These are phyloP conservation scores for Thymelicus lineola DNA, from an alignment of 2,888 invertebrate genomes.

Conservation along the genomic window DNA sequence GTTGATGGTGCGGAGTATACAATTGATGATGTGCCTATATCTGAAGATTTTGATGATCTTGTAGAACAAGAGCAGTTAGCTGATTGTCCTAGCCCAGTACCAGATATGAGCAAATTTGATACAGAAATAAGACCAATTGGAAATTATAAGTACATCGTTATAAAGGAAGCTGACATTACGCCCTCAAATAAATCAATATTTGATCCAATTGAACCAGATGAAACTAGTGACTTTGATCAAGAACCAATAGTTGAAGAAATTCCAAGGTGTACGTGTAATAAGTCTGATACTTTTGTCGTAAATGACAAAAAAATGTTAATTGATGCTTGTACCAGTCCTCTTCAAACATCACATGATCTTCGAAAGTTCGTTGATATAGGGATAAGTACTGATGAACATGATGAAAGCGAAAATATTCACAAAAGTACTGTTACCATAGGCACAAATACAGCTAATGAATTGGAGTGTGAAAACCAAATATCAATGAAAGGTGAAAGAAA, in stretches of 20 bases:
- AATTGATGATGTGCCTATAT: constrained; percentile 49
- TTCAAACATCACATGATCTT: constrained; percentile 16
- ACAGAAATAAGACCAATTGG: constrained; percentile 51
- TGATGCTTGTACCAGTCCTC: constrained; percentile 50
- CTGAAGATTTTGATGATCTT: constrained; percentile 42
- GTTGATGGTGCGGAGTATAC: constrained; percentile 32
- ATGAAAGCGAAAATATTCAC: not conserved
- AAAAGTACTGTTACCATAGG: not conserved
- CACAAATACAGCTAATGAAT: not conserved
- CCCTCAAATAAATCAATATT: not conserved
- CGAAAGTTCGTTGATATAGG: constrained; percentile 5
- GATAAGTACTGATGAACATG: not conserved
- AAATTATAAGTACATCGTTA: constrained; percentile 21
- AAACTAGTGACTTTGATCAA: not conserved
- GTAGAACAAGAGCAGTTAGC: constrained; percentile 44
- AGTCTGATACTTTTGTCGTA: not conserved
- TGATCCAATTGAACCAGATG: not conserved
- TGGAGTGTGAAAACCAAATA: not conserved
- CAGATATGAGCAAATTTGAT: constrained; percentile 37
- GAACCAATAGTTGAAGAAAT: not conserved
- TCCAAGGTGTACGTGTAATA: constrained; percentile 1
- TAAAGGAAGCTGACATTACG: not conserved
- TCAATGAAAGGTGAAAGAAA: not conserved
- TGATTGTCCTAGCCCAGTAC: constrained; percentile 2
- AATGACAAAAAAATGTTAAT: constrained; percentile 11